These are phyloP conservation scores for Hemibagrus wyckioides DNA, from an alignment of 2,113 vertebrate species.

Conservation along the genomic window DNA sequence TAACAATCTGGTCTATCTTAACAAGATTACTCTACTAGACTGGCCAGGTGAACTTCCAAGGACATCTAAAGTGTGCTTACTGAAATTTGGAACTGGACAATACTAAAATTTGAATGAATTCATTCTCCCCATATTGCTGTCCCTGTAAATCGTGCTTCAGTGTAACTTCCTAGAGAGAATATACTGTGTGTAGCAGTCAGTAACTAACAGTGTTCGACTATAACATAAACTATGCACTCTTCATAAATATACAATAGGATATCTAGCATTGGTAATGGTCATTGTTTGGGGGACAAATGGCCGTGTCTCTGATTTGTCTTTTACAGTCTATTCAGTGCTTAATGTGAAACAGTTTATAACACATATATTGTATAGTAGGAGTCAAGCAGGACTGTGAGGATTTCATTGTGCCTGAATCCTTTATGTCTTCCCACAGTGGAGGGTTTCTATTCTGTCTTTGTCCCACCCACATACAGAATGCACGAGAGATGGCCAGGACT, in stretches of 20 bases:
- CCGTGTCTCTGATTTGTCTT: not conserved
- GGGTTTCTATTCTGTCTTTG: constrained; percentile 39
- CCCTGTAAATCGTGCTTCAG: not conserved
- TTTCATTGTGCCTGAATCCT: not conserved
- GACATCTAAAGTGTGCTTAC: not conserved
- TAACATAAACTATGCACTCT: not conserved
- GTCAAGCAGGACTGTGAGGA: constrained; percentile 3
- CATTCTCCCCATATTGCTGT: not conserved
- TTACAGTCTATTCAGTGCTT: constrained; percentile 4
- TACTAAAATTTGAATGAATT: not conserved
- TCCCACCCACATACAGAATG: constrained; percentile 27
- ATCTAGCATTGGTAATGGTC: not conserved
- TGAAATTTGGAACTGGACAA: not conserved
- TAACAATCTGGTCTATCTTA: not conserved
- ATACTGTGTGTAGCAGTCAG: not conserved
- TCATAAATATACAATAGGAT: not conserved
- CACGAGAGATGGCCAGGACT: constrained; percentile 3
- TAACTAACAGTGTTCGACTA: not conserved
- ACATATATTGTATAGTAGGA: constrained; percentile 24
- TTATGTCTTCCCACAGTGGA: constrained; percentile 15
- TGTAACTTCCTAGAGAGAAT: not conserved
- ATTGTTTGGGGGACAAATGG: constrained; percentile 22
- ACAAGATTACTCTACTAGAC: not conserved
- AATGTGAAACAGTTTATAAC: constrained; percentile 22
- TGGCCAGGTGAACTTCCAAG: not conserved